Evolutionary conservation across 37 sponge, comb jelly and placozoan genomes (phyloP), one percentile per base, ranked within the genome.

Genomic region (Ianthella basta): DNA sequence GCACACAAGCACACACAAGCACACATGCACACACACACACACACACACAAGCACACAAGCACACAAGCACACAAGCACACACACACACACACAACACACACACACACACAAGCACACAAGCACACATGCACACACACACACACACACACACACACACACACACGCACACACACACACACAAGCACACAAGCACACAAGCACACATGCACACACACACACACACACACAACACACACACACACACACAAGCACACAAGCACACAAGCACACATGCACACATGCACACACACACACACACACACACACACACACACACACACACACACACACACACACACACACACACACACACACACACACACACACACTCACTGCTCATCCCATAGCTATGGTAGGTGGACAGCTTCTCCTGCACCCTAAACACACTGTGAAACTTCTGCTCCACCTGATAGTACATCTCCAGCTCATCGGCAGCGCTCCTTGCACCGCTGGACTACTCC

Each of bases 401-500:
- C 72, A 25, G 55, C 29, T 60, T 35, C 29, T 88, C 89, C 59
- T 93, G 94, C 8, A 19, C 67, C 37, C 82, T 86, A 33, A 88
- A 88, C 27, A 82, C 25, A 20, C 59, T 53, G 20, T 82, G 77
- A 67, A 94, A 94, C 67, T 86, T 86, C 55, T 73, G 63, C 33
- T 25, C 60, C 41, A 77, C 89, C 44, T 61, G 75, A 55, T 88
- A 86, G 84, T 80, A 94, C 57, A 94, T 56, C 69, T 94, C 88
- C 35, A 88, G 81, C 68, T 91, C 80, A 16, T 88, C 91, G n/a
- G 89, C 63, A 16, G 41, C 32, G 3, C 74, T 41, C 15, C 18
- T 33, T 16, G 53, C 38, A 1, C 55, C 50, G 6, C 55, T 10
- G 15, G 55, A 77, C 55, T 77, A n/a, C 25, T 12, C 50, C 56